A percentile compares a stretch with the other conserved stretches of the same genome.
Conservation (phyloP, 1,140 invertebrate species). For the Sesamia nonagrioides region DNA sequence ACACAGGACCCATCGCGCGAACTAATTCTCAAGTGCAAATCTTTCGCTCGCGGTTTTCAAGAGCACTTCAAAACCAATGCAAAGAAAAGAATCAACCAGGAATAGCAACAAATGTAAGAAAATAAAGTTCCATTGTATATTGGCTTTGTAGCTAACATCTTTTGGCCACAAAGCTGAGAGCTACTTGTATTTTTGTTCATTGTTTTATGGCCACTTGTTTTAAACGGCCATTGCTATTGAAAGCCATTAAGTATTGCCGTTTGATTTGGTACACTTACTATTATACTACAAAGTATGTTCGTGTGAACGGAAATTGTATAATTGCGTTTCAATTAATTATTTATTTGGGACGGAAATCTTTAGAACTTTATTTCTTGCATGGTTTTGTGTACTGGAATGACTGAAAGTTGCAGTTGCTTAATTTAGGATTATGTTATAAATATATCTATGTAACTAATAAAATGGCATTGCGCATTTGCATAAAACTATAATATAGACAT, state of each 20-base stretch:
- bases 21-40: conserved; percentile 63
- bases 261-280: conserved; percentile 69
- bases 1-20: conserved; percentile 66
- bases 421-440: background rate
- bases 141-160: conserved; percentile 73
- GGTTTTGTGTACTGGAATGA: background rate
- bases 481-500: too few species aligned
- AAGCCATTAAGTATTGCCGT: conserved; percentile 66
- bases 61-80: conserved; percentile 67
- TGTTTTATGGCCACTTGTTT: conserved; percentile 74
- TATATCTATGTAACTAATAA: too few species aligned
- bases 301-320: conserved; percentile 49
- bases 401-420: background rate
- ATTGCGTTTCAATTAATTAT: background rate
- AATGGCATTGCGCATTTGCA: too few species aligned
- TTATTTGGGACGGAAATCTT: background rate
- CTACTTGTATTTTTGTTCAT: conserved; percentile 77
- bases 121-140: conserved; percentile 77
- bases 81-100: conserved; percentile 72
- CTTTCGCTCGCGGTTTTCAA: conserved; percentile 72
- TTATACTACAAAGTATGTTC: conserved; percentile 51
- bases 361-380: background rate
- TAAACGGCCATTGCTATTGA: conserved; percentile 73
- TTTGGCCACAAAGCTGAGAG: conserved; percentile 78
- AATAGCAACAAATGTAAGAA: conserved; percentile 81